These are phyloP conservation scores for Dendrocincla tyrannina DNA, from an alignment of 2,797 vertebrate species.

Conservation along the genomic window DNA sequence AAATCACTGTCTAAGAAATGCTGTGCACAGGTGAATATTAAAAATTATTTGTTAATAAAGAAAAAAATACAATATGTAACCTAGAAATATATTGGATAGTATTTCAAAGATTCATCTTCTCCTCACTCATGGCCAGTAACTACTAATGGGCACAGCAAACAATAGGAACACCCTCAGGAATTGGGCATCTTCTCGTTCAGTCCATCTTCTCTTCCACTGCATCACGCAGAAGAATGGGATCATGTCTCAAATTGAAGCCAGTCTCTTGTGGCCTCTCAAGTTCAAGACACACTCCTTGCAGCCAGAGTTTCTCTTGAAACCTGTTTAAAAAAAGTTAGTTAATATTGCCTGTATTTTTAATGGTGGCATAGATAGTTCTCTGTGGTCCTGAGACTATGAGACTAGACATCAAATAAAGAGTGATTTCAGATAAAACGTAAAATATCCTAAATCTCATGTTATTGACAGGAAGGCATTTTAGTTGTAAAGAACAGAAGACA, in stretches of 20 bases:
- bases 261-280: not conserved
- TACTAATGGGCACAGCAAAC: not conserved
- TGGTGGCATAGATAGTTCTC: not conserved
- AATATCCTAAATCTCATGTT: not conserved
- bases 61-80: not conserved
- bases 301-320: constrained; percentile 34
- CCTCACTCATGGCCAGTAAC: not conserved
- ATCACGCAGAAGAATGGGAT: not conserved
- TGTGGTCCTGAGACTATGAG: not conserved
- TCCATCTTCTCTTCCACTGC: not conserved
- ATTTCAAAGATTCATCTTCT: not conserved
- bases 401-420: not conserved
- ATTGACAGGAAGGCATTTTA: not conserved
- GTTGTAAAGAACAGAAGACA: not conserved
- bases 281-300: constrained; percentile 8
- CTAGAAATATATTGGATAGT: not conserved
- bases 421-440: not conserved
- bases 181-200: not conserved
- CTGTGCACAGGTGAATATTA: not conserved
- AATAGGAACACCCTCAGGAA: not conserved
- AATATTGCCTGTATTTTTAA: not conserved
- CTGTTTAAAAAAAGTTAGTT: not conserved
- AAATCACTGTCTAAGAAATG: not conserved
- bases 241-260: not conserved
- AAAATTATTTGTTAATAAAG: not conserved